Conservation (phyloP, 2,797 vertebrate species). For the Scomberomorus guttatus region DNA sequence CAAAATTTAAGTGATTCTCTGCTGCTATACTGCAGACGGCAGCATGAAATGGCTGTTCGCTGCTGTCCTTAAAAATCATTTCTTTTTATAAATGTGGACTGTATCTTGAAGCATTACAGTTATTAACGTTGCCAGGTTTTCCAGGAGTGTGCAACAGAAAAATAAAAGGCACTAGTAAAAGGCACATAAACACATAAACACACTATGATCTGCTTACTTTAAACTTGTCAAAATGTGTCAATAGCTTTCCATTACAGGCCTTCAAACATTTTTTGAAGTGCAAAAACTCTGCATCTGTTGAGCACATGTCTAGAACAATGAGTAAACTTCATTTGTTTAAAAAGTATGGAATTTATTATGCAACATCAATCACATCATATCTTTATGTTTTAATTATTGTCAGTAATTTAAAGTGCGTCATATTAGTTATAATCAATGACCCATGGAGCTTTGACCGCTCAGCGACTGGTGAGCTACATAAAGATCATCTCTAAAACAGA, state of each 20-base stretch:
- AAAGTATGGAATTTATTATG: slow-evolving; percentile 34
- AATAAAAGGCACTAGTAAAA: neutral
- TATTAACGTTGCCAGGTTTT: neutral
- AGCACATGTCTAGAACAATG: slow-evolving; percentile 41
- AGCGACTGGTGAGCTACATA: slow-evolving; percentile 43
- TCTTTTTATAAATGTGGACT: neutral
- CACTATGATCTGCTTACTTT: neutral
- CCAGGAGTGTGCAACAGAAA: neutral
- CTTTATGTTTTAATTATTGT: slow-evolving; percentile 54
- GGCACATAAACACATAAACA: neutral
- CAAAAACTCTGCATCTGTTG: slow-evolving; percentile 41
- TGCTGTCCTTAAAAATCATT: slow-evolving; percentile 1
- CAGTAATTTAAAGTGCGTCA: slow-evolving; percentile 33
- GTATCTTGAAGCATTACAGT: neutral
- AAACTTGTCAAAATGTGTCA: neutral
- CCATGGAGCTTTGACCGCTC: slow-evolving; percentile 47
- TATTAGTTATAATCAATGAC: slow-evolving; percentile 39
- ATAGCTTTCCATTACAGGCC: neutral
- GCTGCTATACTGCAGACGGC: neutral
- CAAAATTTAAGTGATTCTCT: slow-evolving; percentile 26
- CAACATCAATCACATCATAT: slow-evolving; percentile 32
- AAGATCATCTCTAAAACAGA: slow-evolving; percentile 44
- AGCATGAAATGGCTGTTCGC: slow-evolving; percentile 18
- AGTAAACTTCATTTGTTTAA: slow-evolving; percentile 6
- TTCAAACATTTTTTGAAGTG: neutral